Base-by-base conservation (phyloP, 2,797 vertebrate genomes). In the Myoxocephalus aenaeus region DNA sequence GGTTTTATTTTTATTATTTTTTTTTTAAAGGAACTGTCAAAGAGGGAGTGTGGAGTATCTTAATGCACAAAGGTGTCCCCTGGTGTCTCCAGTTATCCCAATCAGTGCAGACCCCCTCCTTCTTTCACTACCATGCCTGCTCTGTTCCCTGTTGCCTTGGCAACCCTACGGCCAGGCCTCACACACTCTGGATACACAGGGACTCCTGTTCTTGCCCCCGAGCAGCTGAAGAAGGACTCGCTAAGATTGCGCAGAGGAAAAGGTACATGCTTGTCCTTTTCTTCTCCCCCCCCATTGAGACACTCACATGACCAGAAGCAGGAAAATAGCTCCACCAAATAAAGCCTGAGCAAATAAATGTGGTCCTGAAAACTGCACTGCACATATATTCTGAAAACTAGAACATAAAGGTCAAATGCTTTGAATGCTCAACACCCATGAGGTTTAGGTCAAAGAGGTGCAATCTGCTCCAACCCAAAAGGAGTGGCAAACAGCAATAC, bases 61-160 rank as follows among this genome's bases (percentile, higher is more conserved):
- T 89, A 85, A 89, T 88, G 86, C 84, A 90, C 79, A 88, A 90
- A 93, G 87, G 92, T 92, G 87, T 93, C 90, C 91, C 80, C 89
- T 92, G 90, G 90, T 58, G 10, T 87, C 90, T 88, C 77, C 87
- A 75, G 85, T 84, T 87, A 87, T 92, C 88, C 80, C 88, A 85
- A 84, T 87, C 91, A 90, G 80, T 78, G 68, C 78, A 88, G 82
- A 86, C 80, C 80, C 77, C 77, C 70, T 89, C 85, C 85, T 72
- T 89, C 86, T 88, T 84, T 89, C 84, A 85, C 83, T 77, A 86
- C 91, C 88, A 89, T 87, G 87, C 82, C 81, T 89, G 79, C 88
- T 91, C 91, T 91, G 90, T 92, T 92, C 92, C 78, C 89, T 90
- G 93, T 94, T 93, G 89, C 92, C 91, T 77, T 93, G 92, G 90